Evolutionary conservation across 2,113 vertebrate species (phyloP), one percentile per base, ranked within the genome.

Genomic region (Condylura cristata): DNA sequence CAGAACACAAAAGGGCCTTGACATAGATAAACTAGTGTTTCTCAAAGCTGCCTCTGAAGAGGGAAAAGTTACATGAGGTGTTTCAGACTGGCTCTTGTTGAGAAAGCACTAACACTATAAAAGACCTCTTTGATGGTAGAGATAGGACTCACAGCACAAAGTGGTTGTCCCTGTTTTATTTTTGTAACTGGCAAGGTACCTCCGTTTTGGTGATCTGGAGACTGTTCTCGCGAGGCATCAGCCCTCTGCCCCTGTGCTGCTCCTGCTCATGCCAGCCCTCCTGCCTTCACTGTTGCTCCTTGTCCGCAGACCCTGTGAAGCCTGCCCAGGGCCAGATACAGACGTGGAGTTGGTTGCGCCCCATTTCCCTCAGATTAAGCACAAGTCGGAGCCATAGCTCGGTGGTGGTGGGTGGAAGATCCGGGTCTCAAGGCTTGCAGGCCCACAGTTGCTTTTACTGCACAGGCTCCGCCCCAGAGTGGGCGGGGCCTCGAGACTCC

Each of bases 201-300:
- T 81, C 91, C 66, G 56, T 89, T 86, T 89, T 84, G 80, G 53
- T 71, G 65, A 76, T 63, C 34, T 87, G 71, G 46, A 83, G 89
- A 58, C 26, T 44, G 34, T 58, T 76, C 41, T 71, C 16, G 0
- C 0, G 37, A 48, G 39, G 78, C 37, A 83, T 75, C 5, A 56
- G 58, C n/a, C n/a, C n/a, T n/a, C n/a, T n/a, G n/a, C n/a, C n/a
- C n/a, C n/a, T n/a, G n/a, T n/a, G n/a, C n/a, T n/a, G n/a, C n/a
- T n/a, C n/a, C n/a, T n/a, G n/a, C n/a, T n/a, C n/a, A n/a, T n/a
- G n/a, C n/a, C n/a, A n/a, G n/a, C n/a, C n/a, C n/a, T n/a, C n/a
- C n/a, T n/a, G n/a, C n/a, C n/a, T n/a, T n/a, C n/a, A n/a, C n/a
- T n/a, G n/a, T n/a, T n/a, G n/a, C n/a, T n/a, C n/a, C n/a, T n/a